Base-by-base conservation (phyloP, 2,113 vertebrate species). In the Cebus imitator region DNA sequence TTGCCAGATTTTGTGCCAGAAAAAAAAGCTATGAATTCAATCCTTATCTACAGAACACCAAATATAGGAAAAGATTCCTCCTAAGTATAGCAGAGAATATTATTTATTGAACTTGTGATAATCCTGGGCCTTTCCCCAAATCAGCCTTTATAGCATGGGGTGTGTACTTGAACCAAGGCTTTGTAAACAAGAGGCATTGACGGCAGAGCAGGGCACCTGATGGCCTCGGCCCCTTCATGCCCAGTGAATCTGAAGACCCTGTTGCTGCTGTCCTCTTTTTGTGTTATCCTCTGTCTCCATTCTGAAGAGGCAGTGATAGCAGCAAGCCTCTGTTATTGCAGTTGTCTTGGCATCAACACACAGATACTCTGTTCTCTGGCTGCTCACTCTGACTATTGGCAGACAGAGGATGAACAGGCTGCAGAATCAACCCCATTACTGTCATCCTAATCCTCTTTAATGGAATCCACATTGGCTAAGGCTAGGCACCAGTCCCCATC, bases 401-500 rank as follows among this genome's bases (percentile, higher is more conserved):
- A 98, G 96, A 75, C 91, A 84, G 85, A 93, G 91, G 73, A 89
- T 64, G 94, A 98, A 93, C 93, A 97, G 92, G 82, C 94, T 94
- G 88, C 93, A 94, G 91, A 88, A 95, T 91, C 95, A 91, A 96
- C 91, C 91, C 96, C 96, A 97, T 97, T 98, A 98, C 88, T 94
- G 97, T 97, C 97, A 97, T 75, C 94, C 95, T 97, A 95, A 96
- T 97, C 91, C 78, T 61, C 52, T 30, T 27, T 95, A 97, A 97
- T 96, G 93, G 85, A 88, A 97, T 91, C 91, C 57, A 52, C 79
- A 43, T 88, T 88, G 88, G 93, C 94, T 93, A 93, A 93, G 50
- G 76, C 72, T 18, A 97, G 96, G 93, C 78, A 91, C 3, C 58
- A 75, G 83, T 89, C 45, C 55, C 61, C 85, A 55, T 80, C 35